Evolutionary conservation across 2,113 vertebrate species (phyloP), one percentile per base, ranked within the genome.

Genomic region (Cercocebus atys): DNA sequence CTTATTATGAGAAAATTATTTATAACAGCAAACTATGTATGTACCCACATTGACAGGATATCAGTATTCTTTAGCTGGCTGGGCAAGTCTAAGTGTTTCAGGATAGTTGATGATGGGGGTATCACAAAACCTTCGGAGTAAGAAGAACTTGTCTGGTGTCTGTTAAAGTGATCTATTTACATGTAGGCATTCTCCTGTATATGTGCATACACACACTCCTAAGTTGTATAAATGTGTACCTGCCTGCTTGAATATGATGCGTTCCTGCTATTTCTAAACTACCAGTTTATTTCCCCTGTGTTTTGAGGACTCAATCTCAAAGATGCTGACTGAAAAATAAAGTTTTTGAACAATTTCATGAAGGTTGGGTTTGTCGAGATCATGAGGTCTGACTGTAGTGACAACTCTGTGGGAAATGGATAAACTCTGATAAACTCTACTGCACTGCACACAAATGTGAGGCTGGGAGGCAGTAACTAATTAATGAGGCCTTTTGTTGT

Each of bases 401-500:
- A 40, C 64, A 35, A 35, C 66, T 95, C 80, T 47, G 50, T 52
- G 45, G 66, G 78, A 0, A 6, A 2, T 85, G 25, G 0, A 1
- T 78, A 78, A 78, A 45, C 73, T 45, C 40, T 45, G 73, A 45
- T 76, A 30, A 76, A 1, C 38, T 30, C 23, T 40, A 1, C 38
- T 8, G 1, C 52, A n/a, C 13, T 11, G 4, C 18, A 70, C 14
- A 2, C 38, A 82, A 64, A 12, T 83, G 27, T 81, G 18, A 25
- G 75, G 88, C 84, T 97, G 55, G 1, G 61, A 92, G 87, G 96
- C 20, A 35, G 0, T 82, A 91, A 95, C 0, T 25, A 40, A 32
- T 90, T 76, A 78, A 66, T 96, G 72, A 23, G 43, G 78, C 22
- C 30, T 95, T 97, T 64, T 95, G 79, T 95, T 97, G 78, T 95